Base-by-base conservation (phyloP, 1,140 invertebrate genomes). In the Archivesica marissinica region DNA sequence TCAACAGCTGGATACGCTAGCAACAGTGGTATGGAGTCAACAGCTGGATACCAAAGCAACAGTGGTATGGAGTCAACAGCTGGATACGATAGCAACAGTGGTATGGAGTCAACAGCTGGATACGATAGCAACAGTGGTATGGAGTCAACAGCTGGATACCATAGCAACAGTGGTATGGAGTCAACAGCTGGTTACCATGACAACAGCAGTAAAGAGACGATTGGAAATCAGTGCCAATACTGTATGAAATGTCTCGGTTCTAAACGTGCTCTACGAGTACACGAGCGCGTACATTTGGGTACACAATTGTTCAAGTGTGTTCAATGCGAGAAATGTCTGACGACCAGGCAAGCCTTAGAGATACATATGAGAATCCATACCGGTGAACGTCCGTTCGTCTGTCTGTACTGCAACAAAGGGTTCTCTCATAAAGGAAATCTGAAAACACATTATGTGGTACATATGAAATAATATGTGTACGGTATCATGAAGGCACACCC, bases 321-420 rank as follows among this genome's bases (percentile, higher is more conserved):
- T 9, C 11, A 56, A 9, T 76, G 74, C 20, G 74, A 33, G 0
- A 76, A 76, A 76, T n/a, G 30, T 33, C 35, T 56, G 7, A 23
- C 28, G 9, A 52, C 74, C 0, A 56, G 23, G 17, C 50, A 59
- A 52, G 56, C 76, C 9, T 38, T 78, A 9, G 39, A 1, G 4
- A 78, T 78, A 17, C 76, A 78, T 64, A 39, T 39, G 23, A 20
- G 76, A 23, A 64, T 44, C 28, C 76, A 78, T 20, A 78, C 76
- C 9, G 76, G 76, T 1, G 76, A 78, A 28, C 56, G 56, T 23
- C 76, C 76, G 3, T 78, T 25, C 23, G 23, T 30, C 0, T 78
- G 76, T 30, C 35, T 23, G 0, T 44, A 64, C 23, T 78, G 76
- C 47, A 38, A 64, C 28, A 64, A 59, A 64, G 39, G 54, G 23